Evolutionary conservation across 2,113 vertebrate species (phyloP).

Genomic region (Corythornis madagascariensis): DNA sequence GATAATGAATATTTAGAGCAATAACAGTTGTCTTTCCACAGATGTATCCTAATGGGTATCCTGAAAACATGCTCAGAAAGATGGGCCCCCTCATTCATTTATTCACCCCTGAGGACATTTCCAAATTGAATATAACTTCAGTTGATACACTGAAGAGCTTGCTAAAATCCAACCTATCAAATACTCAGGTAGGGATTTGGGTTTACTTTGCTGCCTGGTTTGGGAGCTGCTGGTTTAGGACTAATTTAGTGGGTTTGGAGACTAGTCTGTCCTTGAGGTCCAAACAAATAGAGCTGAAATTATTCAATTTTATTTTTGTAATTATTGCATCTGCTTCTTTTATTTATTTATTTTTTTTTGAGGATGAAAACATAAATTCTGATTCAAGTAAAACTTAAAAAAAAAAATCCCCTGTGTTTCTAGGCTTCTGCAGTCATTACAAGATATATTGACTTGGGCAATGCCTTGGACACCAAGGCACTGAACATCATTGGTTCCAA

Average conservation of each 20-base stretch:
- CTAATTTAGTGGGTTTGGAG: background rate
- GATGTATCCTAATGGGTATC: conserved; percentile 69
- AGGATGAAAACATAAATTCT: background rate
- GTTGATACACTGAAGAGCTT: conserved; percentile 15
- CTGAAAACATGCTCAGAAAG: conserved; percentile 11
- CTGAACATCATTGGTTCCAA: conserved; percentile 64
- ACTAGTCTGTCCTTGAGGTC: background rate
- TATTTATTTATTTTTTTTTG: background rate
- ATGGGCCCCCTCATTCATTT: background rate
- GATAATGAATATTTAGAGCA: background rate
- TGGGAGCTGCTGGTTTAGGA: background rate
- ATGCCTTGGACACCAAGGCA: conserved; percentile 59
- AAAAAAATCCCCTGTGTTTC: background rate
- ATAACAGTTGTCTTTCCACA: background rate
- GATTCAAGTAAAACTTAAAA: background rate
- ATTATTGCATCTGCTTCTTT: too few species aligned
- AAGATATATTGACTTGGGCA: conserved; percentile 51
- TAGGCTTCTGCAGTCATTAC: conserved; percentile 75
- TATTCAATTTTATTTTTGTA: rapidly evolving
- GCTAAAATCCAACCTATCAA: rapidly evolving
- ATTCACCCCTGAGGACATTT: background rate
- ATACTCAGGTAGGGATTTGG: background rate
- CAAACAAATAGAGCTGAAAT: background rate
- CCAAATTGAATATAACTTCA: conserved; percentile 66
- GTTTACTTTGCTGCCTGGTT: background rate